phyloP scores from a whole-genome alignment of 2,888 invertebrate genomes.

The Pollenia angustigena region DNA sequence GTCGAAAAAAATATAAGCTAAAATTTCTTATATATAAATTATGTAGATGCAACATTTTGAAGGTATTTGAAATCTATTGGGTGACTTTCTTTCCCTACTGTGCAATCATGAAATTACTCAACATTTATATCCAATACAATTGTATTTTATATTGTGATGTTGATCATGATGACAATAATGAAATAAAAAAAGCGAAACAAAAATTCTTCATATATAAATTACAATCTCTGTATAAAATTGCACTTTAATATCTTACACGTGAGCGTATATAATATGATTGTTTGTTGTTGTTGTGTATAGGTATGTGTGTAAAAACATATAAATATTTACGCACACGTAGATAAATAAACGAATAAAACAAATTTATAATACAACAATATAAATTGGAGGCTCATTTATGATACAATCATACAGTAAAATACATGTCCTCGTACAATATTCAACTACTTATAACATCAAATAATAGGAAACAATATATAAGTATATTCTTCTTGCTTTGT shows the following conservation, averaged over 20 bases:
- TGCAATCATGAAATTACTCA: neutral
- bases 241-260: conserved; percentile 65
- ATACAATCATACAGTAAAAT: conserved; percentile 40
- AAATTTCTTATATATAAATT: too few relatives aligned
- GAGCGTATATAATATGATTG: neutral
- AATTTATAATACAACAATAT: conserved; percentile 38
- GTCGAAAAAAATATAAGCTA: too few relatives aligned
- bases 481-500: neutral
- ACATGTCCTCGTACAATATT: conserved; percentile 1
- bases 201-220: conserved; percentile 28
- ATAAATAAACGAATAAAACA: conserved; percentile 10
- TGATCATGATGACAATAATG: neutral
- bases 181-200: neutral
- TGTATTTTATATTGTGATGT: conserved; percentile 4
- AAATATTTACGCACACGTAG: conserved; percentile 12
- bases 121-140: conserved; percentile 28
- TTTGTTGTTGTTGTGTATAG: neutral
- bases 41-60: too few relatives aligned
- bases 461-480: conserved; percentile 25
- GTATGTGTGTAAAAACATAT: neutral
- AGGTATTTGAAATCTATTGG: too few relatives aligned
- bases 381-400: conserved; percentile 61
- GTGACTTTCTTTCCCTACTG: neutral
- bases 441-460: conserved; percentile 32
- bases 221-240: conserved; percentile 55